Conservation (phyloP, 2,113 vertebrate genomes). For the Hydropotes inermis region DNA sequence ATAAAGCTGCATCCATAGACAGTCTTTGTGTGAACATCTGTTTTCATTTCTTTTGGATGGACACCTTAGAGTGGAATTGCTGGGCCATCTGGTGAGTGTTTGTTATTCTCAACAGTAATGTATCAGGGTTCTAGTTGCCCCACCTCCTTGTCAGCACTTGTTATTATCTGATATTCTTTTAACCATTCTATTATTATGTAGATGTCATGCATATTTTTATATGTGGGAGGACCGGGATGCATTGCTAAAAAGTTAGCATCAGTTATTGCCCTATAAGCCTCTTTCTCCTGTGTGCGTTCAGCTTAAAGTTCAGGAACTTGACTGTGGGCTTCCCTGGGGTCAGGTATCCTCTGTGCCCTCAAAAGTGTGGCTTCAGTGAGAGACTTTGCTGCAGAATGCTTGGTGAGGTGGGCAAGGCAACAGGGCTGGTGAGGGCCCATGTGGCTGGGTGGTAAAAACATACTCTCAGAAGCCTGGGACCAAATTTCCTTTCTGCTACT, state of each 20-base stretch:
- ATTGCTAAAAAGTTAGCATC: neutral
- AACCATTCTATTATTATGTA: neutral
- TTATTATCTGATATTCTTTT: neutral
- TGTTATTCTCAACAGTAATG: neutral
- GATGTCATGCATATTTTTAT: neutral
- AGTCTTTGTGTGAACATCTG: neutral
- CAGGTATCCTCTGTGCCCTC: rapidly evolving
- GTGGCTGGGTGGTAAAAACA: neutral
- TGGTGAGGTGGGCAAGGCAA: neutral
- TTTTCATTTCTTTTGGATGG: neutral
- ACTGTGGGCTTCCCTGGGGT: neutral
- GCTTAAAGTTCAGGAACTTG: neutral
- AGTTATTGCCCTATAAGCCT: rapidly evolving
- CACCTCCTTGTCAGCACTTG: neutral
- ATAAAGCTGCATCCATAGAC: neutral
- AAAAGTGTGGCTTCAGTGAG: neutral
- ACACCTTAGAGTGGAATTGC: neutral
- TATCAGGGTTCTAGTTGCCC: neutral
- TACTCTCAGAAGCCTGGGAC: neutral
- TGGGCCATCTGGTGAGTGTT: neutral
- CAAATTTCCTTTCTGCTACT: neutral
- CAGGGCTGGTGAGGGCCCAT: neutral
- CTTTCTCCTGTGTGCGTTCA: neutral
- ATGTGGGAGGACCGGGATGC: neutral
- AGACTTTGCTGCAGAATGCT: neutral